Conservation (phyloP, 2,797 vertebrate genomes). For the Paguma larvata region DNA sequence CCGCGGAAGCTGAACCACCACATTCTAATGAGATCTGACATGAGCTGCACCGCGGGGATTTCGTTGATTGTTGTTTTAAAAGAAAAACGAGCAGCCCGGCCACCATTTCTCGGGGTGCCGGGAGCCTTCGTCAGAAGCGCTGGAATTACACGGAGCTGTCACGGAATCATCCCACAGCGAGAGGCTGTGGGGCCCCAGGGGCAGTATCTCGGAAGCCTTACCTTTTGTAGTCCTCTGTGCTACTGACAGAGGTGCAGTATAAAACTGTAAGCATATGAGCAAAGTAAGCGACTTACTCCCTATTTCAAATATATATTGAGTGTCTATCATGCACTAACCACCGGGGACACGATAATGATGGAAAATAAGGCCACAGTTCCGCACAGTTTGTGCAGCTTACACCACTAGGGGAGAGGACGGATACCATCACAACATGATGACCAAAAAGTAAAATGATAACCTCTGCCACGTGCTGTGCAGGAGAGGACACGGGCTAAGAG, state of each 20-base stretch:
- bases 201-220: not conserved
- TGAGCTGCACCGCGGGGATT: not conserved
- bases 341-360: not conserved
- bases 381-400: not conserved
- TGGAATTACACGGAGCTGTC: not conserved
- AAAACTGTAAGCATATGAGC: not conserved
- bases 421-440: not conserved
- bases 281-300: not conserved
- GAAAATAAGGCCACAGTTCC: not conserved
- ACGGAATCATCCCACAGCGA: not conserved
- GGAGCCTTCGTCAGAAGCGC: not conserved
- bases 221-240: no score
- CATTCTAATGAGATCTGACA: slow-evolving; percentile 46
- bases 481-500: not conserved
- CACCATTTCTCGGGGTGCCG: not conserved
- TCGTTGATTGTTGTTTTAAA: slow-evolving; percentile 10
- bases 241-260: not conserved
- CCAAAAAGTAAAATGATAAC: not conserved
- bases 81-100: not conserved
- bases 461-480: not conserved
- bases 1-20: not conserved
- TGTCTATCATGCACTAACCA: not conserved
- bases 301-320: not conserved
- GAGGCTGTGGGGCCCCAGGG: not conserved
- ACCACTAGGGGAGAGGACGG: not conserved